Evolutionary conservation across 2,888 invertebrate species (phyloP).

Genomic region (Oscheius sp.): DNA sequence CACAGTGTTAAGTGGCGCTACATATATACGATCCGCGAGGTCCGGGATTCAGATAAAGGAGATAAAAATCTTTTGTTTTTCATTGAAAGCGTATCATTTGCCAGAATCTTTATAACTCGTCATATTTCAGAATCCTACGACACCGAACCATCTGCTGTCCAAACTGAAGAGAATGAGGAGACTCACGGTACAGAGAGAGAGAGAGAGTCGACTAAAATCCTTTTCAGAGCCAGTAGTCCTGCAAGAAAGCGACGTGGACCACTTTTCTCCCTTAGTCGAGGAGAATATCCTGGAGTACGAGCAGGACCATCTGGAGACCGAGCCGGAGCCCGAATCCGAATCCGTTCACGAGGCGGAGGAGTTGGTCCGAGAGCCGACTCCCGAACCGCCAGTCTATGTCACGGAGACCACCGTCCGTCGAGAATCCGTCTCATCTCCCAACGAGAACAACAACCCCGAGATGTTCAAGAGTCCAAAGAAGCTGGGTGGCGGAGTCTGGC

Average conservation of each 20-base stretch:
- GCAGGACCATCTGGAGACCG: constrained; percentile 37
- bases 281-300: constrained; percentile 11
- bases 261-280: constrained; percentile 39
- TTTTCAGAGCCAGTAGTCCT: constrained; percentile 40
- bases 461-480: constrained; percentile 38
- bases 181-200: neutral
- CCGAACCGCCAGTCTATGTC: constrained; percentile 40
- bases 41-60: no score
- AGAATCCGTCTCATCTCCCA: constrained; percentile 30
- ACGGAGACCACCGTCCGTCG: constrained; percentile 42
- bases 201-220: neutral
- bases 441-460: constrained; percentile 45
- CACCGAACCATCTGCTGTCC: neutral
- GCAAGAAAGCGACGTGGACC: constrained; percentile 54
- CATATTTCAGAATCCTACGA: constrained; percentile 21
- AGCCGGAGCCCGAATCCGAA: no score
- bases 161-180: constrained; percentile 3
- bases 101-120: no score
- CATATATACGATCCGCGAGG: no score
- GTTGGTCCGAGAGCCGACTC: constrained; percentile 19
- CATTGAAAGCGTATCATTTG: no score
- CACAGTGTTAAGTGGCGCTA: no score
- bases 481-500: constrained; percentile 49
- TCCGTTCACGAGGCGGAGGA: constrained; percentile 33
- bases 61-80: no score